Conservation (phyloP, 2,797 vertebrate species). For the Ptychadena robeensis region DNA sequence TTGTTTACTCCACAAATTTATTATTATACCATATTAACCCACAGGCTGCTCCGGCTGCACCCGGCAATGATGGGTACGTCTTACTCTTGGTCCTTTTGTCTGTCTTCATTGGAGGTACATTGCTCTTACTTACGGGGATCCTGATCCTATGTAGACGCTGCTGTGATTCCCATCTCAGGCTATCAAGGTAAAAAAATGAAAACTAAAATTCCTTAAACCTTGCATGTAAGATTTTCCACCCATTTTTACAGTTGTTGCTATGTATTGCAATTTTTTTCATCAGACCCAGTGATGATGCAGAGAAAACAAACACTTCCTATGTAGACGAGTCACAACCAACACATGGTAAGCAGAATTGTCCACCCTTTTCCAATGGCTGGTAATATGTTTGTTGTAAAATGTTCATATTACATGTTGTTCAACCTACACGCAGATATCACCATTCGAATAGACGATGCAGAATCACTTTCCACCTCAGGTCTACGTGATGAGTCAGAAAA, state of each 20-base stretch:
- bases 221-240: background rate
- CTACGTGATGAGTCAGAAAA: conserved; percentile 88
- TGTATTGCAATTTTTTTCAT: background rate
- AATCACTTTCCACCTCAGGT: conserved; percentile 83
- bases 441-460: conserved; percentile 88
- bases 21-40: background rate
- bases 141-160: conserved; percentile 86
- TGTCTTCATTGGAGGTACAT: conserved; percentile 85
- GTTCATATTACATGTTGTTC: background rate
- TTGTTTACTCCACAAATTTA: background rate
- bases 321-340: conserved; percentile 86
- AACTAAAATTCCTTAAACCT: background rate
- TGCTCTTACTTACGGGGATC: conserved; percentile 84
- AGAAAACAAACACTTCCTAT: conserved; percentile 90
- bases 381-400: conserved; percentile 23
- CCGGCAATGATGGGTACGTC: conserved; percentile 82
- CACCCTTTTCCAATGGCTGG: background rate
- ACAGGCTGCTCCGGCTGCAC: conserved; percentile 70
- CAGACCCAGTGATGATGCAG: conserved; percentile 88
- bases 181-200: conserved; percentile 77
- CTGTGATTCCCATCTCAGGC: conserved; percentile 80
- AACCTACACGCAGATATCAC: conserved; percentile 84
- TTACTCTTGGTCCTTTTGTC: conserved; percentile 88
- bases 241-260: background rate
- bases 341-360: conserved; percentile 80